Evolutionary conservation across 2,797 vertebrate genomes (phyloP).

Genomic region (Mus caroli): DNA sequence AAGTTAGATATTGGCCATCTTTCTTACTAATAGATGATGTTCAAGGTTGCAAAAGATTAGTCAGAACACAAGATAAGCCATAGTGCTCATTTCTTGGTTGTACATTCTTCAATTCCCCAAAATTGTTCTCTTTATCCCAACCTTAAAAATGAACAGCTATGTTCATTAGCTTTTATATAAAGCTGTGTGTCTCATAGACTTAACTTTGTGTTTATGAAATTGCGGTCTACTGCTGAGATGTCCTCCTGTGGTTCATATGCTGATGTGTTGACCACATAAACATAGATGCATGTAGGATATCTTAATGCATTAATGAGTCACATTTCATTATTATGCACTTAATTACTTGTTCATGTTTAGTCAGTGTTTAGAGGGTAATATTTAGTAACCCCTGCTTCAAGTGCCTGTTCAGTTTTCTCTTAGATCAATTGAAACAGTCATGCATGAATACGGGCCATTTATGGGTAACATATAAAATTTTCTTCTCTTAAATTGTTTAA

Average conservation of each 20-base stretch:
- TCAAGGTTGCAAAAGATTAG: background rate
- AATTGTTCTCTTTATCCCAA: background rate
- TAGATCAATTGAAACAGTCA: background rate
- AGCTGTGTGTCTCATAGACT: background rate
- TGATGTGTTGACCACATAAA: background rate
- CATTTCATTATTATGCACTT: background rate
- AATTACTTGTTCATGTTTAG: background rate
- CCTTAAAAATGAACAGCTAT: too few species aligned
- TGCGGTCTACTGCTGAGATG: background rate
- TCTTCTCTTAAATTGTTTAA: background rate
- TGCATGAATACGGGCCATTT: background rate
- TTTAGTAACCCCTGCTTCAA: background rate
- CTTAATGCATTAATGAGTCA: background rate
- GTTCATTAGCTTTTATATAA: background rate
- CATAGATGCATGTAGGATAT: too few species aligned
- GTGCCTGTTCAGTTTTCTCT: background rate
- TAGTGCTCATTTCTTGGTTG: background rate
- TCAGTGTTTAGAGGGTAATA: background rate
- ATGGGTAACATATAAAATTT: background rate
- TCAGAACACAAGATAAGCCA: background rate
- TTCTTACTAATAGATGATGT: background rate
- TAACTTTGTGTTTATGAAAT: background rate
- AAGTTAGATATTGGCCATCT: background rate
- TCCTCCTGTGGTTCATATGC: background rate
- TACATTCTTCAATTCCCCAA: background rate